Conservation (phyloP, 2,888 invertebrate genomes). For the Leuctra nigra region DNA sequence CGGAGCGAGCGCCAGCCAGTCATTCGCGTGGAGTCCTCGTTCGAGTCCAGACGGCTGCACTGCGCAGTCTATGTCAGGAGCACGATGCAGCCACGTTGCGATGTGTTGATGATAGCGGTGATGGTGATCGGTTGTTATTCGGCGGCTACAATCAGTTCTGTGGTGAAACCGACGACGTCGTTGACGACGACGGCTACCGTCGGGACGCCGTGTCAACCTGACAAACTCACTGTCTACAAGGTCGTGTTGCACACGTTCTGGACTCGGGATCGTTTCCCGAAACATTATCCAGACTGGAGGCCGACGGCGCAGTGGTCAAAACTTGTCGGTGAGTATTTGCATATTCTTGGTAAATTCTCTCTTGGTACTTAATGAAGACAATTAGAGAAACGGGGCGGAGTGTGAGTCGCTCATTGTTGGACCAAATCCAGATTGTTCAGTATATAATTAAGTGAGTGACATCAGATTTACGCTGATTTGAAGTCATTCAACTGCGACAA, state of each 20-base stretch:
- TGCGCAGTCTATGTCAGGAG: background rate
- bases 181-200: background rate
- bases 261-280: slow-evolving; percentile 40
- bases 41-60: background rate
- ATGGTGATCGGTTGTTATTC: background rate
- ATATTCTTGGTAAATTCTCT: background rate
- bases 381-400: background rate
- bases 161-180: background rate
- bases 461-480: background rate
- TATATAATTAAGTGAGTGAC: background rate
- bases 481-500: too few relatives aligned
- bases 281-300: slow-evolving; percentile 42
- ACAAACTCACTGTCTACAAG: slow-evolving; percentile 39
- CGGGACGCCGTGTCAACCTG: slow-evolving; percentile 23
- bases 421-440: background rate
- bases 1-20: background rate
- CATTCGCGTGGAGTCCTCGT: slow-evolving; percentile 6
- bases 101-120: background rate
- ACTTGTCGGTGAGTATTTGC: slow-evolving; percentile 41
- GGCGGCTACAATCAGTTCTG: background rate
- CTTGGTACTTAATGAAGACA: background rate
- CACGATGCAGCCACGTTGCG: background rate
- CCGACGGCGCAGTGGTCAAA: slow-evolving; percentile 45
- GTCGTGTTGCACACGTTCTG: slow-evolving; percentile 42
- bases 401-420: background rate